phyloP scores from a whole-genome alignment of 1,140 invertebrate genomes.

The Colletes latitarsis region DNA sequence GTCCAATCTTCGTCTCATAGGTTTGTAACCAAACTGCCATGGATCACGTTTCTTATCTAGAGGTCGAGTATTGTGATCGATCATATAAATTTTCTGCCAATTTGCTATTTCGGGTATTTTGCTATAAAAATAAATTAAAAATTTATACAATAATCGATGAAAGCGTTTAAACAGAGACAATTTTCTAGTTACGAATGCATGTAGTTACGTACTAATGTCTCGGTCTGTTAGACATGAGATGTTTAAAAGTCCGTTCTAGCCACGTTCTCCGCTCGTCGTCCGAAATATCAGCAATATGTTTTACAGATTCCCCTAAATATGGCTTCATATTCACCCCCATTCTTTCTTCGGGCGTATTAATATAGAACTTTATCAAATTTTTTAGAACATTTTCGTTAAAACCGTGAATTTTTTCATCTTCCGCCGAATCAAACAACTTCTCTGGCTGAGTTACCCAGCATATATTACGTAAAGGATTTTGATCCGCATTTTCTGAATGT shows the following conservation, averaged over 20 bases:
- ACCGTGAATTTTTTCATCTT: constrained; percentile 87
- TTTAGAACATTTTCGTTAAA: constrained; percentile 92
- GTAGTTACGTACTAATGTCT: constrained; percentile 77
- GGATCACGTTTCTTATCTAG: constrained; percentile 85
- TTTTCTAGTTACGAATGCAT: not conserved
- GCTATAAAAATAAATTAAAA: constrained; percentile 62
- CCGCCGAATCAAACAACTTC: constrained; percentile 89
- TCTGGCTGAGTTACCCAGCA: constrained; percentile 89
- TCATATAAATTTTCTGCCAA: constrained; percentile 91
- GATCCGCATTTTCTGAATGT: constrained; percentile 82
- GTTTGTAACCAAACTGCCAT: constrained; percentile 85
- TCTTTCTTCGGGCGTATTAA: constrained; percentile 85
- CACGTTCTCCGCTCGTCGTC: constrained; percentile 85
- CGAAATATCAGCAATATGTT: constrained; percentile 85
- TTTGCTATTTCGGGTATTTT: constrained; percentile 85
- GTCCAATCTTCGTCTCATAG: constrained; percentile 83
- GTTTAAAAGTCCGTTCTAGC: constrained; percentile 86
- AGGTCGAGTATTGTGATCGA: constrained; percentile 84
- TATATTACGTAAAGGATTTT: constrained; percentile 88
- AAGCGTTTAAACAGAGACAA: not conserved
- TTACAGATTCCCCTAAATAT: constrained; percentile 84
- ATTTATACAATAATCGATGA: not conserved
- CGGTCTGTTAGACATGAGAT: constrained; percentile 85
- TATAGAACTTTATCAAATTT: constrained; percentile 88
- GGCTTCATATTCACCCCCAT: constrained; percentile 87